These are phyloP conservation scores for Atractosteus spatula DNA, from an alignment of 2,113 vertebrate genomes.

Conservation along the genomic window DNA sequence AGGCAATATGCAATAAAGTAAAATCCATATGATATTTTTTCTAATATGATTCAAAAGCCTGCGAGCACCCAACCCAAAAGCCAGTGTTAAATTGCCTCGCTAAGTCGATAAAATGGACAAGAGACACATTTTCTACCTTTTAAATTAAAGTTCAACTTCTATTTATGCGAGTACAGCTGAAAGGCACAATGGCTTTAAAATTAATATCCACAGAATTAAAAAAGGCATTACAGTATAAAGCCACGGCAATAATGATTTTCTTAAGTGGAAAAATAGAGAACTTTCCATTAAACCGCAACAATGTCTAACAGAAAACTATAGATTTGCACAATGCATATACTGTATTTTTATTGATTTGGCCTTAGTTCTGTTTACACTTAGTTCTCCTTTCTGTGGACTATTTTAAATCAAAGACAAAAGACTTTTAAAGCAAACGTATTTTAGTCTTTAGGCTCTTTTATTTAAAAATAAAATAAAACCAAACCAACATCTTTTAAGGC, in stretches of 20 bases:
- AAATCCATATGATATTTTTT: slow-evolving; percentile 54
- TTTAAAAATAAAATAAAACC: no score
- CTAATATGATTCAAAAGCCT: slow-evolving; percentile 52
- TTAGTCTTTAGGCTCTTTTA: no score
- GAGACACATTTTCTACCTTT: slow-evolving; percentile 48
- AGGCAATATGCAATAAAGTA: slow-evolving; percentile 28
- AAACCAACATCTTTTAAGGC: no score
- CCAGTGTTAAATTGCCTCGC: slow-evolving; percentile 56
- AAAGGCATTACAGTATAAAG: slow-evolving; percentile 45
- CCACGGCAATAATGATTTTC: slow-evolving; percentile 16
- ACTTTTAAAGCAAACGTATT: no score
- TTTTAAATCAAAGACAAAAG: no score
- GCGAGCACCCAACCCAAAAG: slow-evolving; percentile 57
- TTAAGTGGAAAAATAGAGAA: background rate
- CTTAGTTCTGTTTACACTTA: no score
- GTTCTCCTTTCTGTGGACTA: no score
- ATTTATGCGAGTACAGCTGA: slow-evolving; percentile 60
- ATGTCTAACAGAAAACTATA: background rate
- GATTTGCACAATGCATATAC: background rate
- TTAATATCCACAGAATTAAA: slow-evolving; percentile 64
- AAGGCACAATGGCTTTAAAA: slow-evolving; percentile 64
- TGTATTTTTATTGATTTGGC: no score
- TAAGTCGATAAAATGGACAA: slow-evolving; percentile 46
- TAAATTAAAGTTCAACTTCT: slow-evolving; percentile 60
- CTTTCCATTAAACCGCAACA: slow-evolving; percentile 13